Base-by-base conservation (phyloP, 2,113 vertebrate genomes). In the Otus sunia region DNA sequence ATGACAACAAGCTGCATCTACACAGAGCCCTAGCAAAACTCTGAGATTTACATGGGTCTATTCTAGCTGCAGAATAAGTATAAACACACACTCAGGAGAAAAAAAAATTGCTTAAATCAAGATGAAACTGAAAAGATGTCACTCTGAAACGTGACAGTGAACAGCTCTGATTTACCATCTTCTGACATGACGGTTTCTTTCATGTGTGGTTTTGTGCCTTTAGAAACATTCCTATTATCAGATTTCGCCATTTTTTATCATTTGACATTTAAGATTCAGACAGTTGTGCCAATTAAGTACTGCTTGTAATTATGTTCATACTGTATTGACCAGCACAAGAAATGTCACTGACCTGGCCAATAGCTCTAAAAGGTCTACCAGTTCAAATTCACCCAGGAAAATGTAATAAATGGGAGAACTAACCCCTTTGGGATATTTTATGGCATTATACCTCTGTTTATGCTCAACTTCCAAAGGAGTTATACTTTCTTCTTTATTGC, bases 371-470 rank as follows among this genome's bases (percentile, higher is more conserved):
- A 92, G 43, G 64, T 9, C 12, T 56, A 21, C 34, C n/a, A 34
- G 84, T 67, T 52, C 68, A 75, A 86, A 77, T 96, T 91, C 77
- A 52, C 59, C 17, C 56, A 83, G 50, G 50, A 7, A 90, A 32
- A 66, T 58, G n/a, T 82, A 93, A 94, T 59, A 92, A 95, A 84
- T 6, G 5, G 43, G 43, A 91, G 27, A 5, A 19, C 27, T 96
- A 95, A 96, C 37, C 25, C 52, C 15, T 69, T 41, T 64, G 37
- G 58, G 78, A 43, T 94, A 85, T 92, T 96, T 95, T 52, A 10
- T 68, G 81, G 17, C 43, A 62, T 63, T 81, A 10, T 50, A 66
- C 72, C 21, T 80, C 63, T 37, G 10, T 60, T 76, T 93, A 74
- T 72, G 91, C 50, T 39, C 60, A 94, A 86, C 23, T 62, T 96